Percentiles rank a stretch among this genome's conserved stretches.
These are phyloP conservation scores for Anthophora plumipes DNA, from an alignment of 2,888 invertebrate species.

Conservation along the genomic window DNA sequence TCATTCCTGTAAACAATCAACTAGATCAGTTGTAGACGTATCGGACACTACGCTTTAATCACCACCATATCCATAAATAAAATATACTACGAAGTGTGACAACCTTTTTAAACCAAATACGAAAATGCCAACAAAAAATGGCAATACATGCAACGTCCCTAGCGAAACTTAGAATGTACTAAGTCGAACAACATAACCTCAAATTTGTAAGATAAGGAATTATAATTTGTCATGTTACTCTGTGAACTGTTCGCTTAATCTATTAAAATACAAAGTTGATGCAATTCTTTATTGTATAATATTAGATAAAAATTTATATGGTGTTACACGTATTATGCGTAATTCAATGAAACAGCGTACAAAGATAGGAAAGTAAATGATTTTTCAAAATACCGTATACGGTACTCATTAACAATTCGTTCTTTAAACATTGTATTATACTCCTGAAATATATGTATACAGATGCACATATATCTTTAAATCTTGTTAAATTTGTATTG, in stretches of 20 bases:
- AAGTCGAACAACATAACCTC: conserved; percentile 45
- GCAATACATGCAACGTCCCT: conserved; percentile 21
- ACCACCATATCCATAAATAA: conserved; percentile 54
- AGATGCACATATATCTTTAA: not conserved
- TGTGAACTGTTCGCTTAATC: not conserved
- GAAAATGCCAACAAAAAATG: conserved; percentile 38
- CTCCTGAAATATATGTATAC: too few relatives aligned
- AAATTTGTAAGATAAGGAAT: not conserved
- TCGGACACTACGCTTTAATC: conserved; percentile 51
- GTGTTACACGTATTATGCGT: conserved; percentile 7
- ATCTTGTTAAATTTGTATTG: conserved; percentile 4
- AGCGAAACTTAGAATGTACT: conserved; percentile 38
- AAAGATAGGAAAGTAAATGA: conserved; percentile 23
- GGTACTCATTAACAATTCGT: conserved; percentile 3
- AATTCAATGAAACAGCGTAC: not conserved
- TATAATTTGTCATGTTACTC: not conserved
- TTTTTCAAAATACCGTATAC: conserved; percentile 8
- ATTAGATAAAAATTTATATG: not conserved
- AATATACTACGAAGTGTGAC: conserved; percentile 32
- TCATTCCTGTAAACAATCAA: conserved; percentile 72
- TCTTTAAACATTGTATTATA: conserved; percentile 7
- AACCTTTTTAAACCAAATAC: conserved; percentile 45
- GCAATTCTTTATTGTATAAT: not conserved
- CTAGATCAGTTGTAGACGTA: conserved; percentile 72
- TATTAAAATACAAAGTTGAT: not conserved